Base-by-base conservation (phyloP, 2,113 vertebrate genomes). In the Thermophis baileyi region DNA sequence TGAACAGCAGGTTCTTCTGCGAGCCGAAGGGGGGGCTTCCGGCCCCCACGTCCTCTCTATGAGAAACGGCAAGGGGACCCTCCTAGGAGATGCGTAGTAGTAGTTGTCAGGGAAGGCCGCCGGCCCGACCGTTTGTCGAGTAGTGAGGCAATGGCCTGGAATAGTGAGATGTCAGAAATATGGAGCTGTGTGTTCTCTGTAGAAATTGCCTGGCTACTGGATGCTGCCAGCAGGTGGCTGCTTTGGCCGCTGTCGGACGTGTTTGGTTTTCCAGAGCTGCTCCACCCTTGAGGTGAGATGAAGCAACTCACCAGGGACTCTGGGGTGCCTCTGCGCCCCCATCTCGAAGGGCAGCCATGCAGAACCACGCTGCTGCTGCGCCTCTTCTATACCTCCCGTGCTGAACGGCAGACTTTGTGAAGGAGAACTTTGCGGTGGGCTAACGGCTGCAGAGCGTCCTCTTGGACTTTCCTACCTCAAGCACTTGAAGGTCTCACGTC, bases 401-500 rank as follows among this genome's bases (percentile, higher is more conserved):
- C 60, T 3, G 35, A 27, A n/a, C 51, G 4, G 30, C 1, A 3
- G 16, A 16, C 18, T 47, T 25, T 49, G 40, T 50, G 60, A 44
- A 47, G 44, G 63, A 60, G 69, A 85, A 44, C 25, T 5, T 69
- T 27, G 9, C 8, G 10, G 7, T 18, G 18, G 27, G 22, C 81
- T 6, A 0, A 14, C 55, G 27, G 44, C 6, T 22, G 12, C n/a
- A 24, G 69, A 74, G 88, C 46, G 1, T 18, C 11, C 51, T 14
- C 3, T 57, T 57, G 40, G 55, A 22, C 40, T 93, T 85, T 86
- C 69, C 88, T 85, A 85, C 92, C 88, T 93, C 92, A 93, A 24
- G 24, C 20, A 3, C 51, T 22, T 5, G 4, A 10, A n/a, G 46
- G 44, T 55, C 25, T 24, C 53, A 47, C 54, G 25, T 63, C 25